phyloP scores from a whole-genome alignment of 2,888 invertebrate genomes.

The Eurois occulta region DNA sequence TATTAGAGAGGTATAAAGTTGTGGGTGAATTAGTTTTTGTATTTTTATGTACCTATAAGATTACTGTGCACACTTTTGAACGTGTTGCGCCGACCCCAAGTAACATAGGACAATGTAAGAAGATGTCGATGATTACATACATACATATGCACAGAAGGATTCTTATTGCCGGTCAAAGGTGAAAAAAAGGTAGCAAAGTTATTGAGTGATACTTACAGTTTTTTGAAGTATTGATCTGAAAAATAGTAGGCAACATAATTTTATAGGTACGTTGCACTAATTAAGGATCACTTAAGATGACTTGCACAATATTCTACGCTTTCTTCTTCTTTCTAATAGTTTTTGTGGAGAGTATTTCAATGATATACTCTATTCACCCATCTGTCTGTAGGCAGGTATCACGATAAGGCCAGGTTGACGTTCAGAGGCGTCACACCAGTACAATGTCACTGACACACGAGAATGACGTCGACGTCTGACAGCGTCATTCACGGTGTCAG shows the following conservation, averaged over 20 bases:
- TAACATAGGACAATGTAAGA: not conserved
- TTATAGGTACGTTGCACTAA: not conserved
- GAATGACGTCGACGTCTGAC: constrained; percentile 14
- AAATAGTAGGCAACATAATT: not conserved
- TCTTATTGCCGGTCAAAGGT: not conserved
- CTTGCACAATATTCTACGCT: not conserved
- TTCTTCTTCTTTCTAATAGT: not conserved
- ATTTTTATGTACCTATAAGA: too few species aligned
- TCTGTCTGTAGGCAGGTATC: not conserved
- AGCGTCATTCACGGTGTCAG: constrained; percentile 18
- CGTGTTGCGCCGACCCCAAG: not conserved
- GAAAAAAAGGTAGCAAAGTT: not conserved
- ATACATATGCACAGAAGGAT: not conserved
- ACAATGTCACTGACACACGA: constrained; percentile 9
- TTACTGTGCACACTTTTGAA: not conserved
- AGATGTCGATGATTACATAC: not conserved
- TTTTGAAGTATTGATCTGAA: not conserved
- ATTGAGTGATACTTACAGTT: not conserved
- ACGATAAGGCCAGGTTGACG: not conserved
- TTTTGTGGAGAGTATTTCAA: not conserved
- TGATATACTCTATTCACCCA: not conserved
- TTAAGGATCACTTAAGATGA: not conserved
- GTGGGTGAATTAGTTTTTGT: not conserved
- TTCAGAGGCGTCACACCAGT: not conserved
- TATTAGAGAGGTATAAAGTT: not conserved